Evolutionary conservation across 2,888 invertebrate genomes (phyloP).

Genomic region (Diaperis boleti): DNA sequence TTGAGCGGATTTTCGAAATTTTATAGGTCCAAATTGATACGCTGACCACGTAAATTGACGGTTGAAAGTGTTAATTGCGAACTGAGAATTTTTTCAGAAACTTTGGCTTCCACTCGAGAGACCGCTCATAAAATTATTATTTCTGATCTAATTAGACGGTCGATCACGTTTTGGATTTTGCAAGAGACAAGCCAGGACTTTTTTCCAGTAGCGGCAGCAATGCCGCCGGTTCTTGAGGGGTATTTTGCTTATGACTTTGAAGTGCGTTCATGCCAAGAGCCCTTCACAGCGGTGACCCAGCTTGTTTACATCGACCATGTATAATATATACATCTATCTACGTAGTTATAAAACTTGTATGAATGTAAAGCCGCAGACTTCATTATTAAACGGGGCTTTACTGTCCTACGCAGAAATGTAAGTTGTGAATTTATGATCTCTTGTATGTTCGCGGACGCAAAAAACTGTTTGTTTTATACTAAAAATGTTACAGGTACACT

Average conservation of each 20-base stretch:
- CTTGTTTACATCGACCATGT: constrained; percentile 61
- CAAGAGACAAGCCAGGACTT: too few species aligned
- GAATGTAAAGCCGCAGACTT: constrained; percentile 60
- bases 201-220: too few species aligned
- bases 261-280: constrained; percentile 56
- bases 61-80: constrained; percentile 28
- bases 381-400: constrained; percentile 59
- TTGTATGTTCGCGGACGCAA: constrained; percentile 54
- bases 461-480: too few species aligned
- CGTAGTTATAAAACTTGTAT: constrained; percentile 64
- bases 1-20: constrained; percentile 15
- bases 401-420: constrained; percentile 50
- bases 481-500: too few species aligned
- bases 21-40: constrained; percentile 30
- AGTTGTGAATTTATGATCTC: constrained; percentile 55
- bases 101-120: too few species aligned
- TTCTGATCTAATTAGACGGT: background rate
- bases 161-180: constrained; percentile 2
- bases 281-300: constrained; percentile 53
- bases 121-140: too few species aligned
- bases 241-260: constrained; percentile 55
- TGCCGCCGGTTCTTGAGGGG: constrained; percentile 47
- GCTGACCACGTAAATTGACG: constrained; percentile 18
- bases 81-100: constrained; percentile 1
- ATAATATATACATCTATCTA: constrained; percentile 65